Conservation (phyloP, 2,888 invertebrate species). For the Chrysotoxum bicinctum region DNA sequence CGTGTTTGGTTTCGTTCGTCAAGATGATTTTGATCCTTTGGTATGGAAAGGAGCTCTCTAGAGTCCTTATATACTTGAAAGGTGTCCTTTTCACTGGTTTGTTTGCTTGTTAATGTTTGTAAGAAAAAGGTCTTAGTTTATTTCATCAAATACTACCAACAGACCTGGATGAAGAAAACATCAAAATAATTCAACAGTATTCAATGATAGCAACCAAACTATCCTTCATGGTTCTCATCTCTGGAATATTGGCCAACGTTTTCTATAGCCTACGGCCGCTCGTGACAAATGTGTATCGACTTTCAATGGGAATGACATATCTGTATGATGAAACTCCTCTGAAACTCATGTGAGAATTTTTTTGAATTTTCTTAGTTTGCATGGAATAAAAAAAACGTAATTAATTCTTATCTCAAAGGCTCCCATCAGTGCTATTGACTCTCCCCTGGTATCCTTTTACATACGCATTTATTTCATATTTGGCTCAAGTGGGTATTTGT, state of each 20-base stretch:
- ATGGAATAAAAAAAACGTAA: too few species aligned
- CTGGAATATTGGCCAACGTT: constrained; percentile 19
- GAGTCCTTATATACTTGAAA: constrained; percentile 9
- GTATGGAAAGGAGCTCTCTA: constrained; percentile 34
- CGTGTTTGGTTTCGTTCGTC: constrained; percentile 36
- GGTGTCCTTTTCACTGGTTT: constrained; percentile 25
- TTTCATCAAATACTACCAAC: too few species aligned
- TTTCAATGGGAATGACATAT: constrained; percentile 30
- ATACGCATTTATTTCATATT: constrained; percentile 26
- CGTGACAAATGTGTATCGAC: constrained; percentile 21
- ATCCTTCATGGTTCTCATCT: constrained; percentile 15
- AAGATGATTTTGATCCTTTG: constrained; percentile 56
- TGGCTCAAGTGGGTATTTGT: constrained; percentile 24
- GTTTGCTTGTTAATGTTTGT: background rate
- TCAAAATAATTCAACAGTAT: background rate
- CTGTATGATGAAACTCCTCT: constrained; percentile 39
- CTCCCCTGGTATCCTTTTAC: constrained; percentile 60
- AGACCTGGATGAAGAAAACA: constrained; percentile 15
- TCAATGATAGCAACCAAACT: constrained; percentile 22
- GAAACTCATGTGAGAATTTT: constrained; percentile 37
- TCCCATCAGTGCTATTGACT: constrained; percentile 20
- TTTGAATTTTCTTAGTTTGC: background rate
- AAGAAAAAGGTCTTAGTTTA: background rate
- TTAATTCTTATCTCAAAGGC: constrained; percentile 7
- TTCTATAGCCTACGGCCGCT: constrained; percentile 35